Conservation (phyloP, 1,140 invertebrate genomes). For the Platyscapa corneri region DNA sequence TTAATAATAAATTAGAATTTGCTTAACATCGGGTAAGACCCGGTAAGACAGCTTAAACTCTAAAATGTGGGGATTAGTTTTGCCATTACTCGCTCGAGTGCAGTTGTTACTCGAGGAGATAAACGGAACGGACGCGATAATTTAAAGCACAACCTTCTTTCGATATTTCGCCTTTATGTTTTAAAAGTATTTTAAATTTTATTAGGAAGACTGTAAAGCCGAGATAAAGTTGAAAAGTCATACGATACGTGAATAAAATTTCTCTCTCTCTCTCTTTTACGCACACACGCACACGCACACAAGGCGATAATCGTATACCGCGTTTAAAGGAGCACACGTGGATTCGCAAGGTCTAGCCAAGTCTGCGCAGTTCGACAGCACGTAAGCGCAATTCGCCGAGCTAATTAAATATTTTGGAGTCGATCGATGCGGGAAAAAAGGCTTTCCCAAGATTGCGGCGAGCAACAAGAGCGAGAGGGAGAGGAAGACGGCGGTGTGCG, state of each 20-base stretch:
- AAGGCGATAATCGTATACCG: slow-evolving; percentile 17
- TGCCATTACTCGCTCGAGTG: not conserved
- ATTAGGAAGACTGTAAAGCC: too few relatives aligned
- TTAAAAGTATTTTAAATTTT: not conserved
- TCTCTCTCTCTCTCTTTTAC: too few relatives aligned
- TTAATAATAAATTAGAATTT: not conserved
- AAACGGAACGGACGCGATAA: not conserved
- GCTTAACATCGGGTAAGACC: not conserved
- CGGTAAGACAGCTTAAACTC: not conserved
- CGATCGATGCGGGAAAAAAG: not conserved
- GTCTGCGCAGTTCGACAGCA: not conserved
- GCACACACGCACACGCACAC: too few relatives aligned
- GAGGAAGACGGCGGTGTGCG: not conserved
- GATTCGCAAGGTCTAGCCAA: not conserved
- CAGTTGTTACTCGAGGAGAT: not conserved
- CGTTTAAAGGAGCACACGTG: slow-evolving; percentile 5
- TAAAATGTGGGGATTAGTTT: not conserved
- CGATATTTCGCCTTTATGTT: not conserved
- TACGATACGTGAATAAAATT: too few relatives aligned
- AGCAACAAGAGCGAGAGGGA: slow-evolving; percentile 12
- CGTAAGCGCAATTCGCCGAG: slow-evolving; percentile 10
- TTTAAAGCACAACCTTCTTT: not conserved
- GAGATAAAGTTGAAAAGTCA: not conserved
- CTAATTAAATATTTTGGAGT: slow-evolving; percentile 38
- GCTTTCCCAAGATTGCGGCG: not conserved